These are phyloP conservation scores for Metallyticus violacea DNA, from an alignment of 2,888 invertebrate species.

Conservation along the genomic window DNA sequence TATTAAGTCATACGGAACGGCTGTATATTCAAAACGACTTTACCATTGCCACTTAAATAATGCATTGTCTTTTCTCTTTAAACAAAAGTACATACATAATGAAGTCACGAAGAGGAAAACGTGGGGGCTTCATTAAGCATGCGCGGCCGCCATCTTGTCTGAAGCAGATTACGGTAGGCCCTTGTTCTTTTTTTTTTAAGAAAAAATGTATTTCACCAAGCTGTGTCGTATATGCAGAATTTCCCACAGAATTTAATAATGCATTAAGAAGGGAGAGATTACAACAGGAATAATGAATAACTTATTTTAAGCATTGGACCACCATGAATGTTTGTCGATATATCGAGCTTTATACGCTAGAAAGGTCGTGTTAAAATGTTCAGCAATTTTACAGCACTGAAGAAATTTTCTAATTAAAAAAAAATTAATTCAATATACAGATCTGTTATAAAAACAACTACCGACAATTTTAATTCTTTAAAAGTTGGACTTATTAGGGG, in stretches of 20 bases:
- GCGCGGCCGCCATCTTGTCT: neutral
- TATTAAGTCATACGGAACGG: slow-evolving; percentile 16
- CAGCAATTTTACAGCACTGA: too few relatives aligned
- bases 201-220: neutral
- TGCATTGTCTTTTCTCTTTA: slow-evolving; percentile 12
- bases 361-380: too few relatives aligned
- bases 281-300: neutral
- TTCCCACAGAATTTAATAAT: neutral
- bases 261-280: neutral
- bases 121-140: neutral
- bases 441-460: too few relatives aligned
- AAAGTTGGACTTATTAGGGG: too few relatives aligned
- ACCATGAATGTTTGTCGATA: neutral
- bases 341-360: neutral
- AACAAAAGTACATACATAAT: slow-evolving; percentile 16
- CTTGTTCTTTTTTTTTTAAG: neutral
- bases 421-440: too few relatives aligned
- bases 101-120: neutral
- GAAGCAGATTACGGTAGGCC: neutral
- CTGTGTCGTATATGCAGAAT: neutral
- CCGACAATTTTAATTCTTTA: too few relatives aligned
- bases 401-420: too few relatives aligned
- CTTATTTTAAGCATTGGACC: neutral
- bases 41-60: slow-evolving; percentile 5
- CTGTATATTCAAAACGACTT: slow-evolving; percentile 1